Base-by-base conservation (phyloP, 2,888 invertebrate species). In the Apamea anceps region DNA sequence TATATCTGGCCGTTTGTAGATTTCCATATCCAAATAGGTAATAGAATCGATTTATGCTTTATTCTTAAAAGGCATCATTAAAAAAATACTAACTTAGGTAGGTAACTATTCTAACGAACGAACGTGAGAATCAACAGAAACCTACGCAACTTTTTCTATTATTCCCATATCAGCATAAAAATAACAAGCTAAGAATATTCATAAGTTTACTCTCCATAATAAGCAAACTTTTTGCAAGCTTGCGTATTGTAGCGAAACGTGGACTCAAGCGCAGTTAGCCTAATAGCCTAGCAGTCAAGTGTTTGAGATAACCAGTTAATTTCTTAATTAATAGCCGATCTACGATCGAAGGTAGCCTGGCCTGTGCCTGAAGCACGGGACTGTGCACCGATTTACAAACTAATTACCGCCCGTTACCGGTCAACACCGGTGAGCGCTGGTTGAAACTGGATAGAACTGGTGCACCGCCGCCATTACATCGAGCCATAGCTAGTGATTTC, bases 291-390 rank as follows among this genome's bases (percentile, higher is more conserved):
- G 51, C 67, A 62, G 25, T 75, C 3, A 63, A 87, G 76, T 84
- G 77, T 81, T 81, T 63, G 73, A 42, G 75, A 67, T 71, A 72
- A 57, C 71, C 57, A 73, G 72, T 73, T 85, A 87, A 75, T 86
- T 81, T 87, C 87, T 76, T 85, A 85, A 85, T 87, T 85, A 75
- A 79, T 77, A 77, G 75, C 72, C 77, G 68, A 82, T 82, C 74
- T 78, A 74, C 63, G 74, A 37, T 54, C 72, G 66, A 71, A 67
- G 83, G 48, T 82, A 73, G 72, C 48, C 60, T 37, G 13, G 32
- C n/a, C 60, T 51, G 25, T n/a, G 51, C 57, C 21, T 67, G 72
- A 57, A 28, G 42, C 28, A 77, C 85, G 77, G 73, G 66, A 66
- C 73, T 76, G 57, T 77, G 74, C 79, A 78, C 82, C n/a, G 82